Evolutionary conservation across 1,140 invertebrate species (phyloP).

Genomic region (Hesperophylax magnus): DNA sequence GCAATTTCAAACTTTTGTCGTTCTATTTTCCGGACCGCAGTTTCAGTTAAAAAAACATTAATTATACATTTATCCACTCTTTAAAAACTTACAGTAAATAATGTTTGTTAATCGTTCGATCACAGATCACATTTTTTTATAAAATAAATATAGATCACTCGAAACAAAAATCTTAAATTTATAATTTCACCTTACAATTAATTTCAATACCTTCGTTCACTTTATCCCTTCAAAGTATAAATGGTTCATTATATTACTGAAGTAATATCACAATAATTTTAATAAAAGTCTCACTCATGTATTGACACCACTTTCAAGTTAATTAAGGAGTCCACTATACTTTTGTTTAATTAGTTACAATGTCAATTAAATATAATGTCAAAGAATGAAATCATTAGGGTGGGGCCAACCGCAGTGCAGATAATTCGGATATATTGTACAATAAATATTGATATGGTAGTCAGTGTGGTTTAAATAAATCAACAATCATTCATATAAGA

Average conservation of each 20-base stretch:
- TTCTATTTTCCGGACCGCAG: too few species aligned
- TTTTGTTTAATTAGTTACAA: neutral
- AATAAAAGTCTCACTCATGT: constrained; percentile 28
- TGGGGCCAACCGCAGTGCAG: constrained; percentile 31
- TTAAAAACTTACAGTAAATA: too few species aligned
- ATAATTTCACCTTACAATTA: neutral
- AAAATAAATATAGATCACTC: constrained; percentile 21
- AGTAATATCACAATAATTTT: constrained; percentile 36
- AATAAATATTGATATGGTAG: constrained; percentile 21
- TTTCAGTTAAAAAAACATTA: too few species aligned
- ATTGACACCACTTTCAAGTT: neutral
- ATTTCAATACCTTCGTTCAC: neutral
- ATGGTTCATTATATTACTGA: constrained; percentile 28
- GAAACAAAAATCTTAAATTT: neutral
- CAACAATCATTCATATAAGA: too few species aligned
- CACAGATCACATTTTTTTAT: constrained; percentile 43
- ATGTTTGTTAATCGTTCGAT: constrained; percentile 12
- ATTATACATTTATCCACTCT: too few species aligned
- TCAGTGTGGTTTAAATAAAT: constrained; percentile 2
- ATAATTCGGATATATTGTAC: neutral
- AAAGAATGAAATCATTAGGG: constrained; percentile 27
- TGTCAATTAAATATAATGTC: constrained; percentile 36
- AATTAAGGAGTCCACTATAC: neutral
- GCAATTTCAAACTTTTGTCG: too few species aligned
- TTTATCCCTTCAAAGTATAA: neutral